These are phyloP conservation scores for Caranx melampygus DNA, from an alignment of 2,113 vertebrate genomes.

Conservation along the genomic window DNA sequence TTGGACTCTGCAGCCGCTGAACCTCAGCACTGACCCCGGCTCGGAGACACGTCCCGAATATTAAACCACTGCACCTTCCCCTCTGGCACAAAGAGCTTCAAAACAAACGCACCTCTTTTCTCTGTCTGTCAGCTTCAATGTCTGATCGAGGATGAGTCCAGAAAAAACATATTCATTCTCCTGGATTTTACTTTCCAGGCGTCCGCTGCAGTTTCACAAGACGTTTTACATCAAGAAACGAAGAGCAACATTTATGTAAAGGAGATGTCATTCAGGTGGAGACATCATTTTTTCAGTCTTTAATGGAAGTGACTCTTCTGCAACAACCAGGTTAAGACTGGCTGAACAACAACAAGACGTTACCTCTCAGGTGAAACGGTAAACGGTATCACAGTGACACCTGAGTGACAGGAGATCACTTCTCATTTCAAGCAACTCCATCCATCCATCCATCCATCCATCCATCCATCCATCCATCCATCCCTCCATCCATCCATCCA, in stretches of 20 bases:
- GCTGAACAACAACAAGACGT: not conserved
- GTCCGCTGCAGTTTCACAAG: no score
- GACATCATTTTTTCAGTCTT: not conserved
- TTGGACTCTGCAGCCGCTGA: constrained; percentile 39
- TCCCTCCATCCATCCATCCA: constrained; percentile 14
- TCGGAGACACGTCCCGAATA: constrained; percentile 28
- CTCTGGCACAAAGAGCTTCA: not conserved
- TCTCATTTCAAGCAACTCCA: constrained; percentile 41
- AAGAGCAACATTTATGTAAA: not conserved
- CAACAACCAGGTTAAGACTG: not conserved
- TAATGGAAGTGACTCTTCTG: not conserved
- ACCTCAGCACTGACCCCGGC: constrained; percentile 53
- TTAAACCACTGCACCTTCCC: constrained; percentile 14
- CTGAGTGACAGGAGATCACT: constrained; percentile 37
- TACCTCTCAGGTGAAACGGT: constrained; percentile 1
- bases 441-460: constrained; percentile 52
- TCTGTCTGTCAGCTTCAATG: not conserved
- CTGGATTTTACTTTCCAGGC: not conserved
- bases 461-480: constrained; percentile 51
- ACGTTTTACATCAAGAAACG: not conserved
- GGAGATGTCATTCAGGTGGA: not conserved
- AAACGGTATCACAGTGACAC: constrained; percentile 24
- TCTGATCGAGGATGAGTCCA: not conserved
- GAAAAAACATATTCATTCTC: not conserved
- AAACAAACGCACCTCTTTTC: constrained; percentile 6